A percentile compares a stretch with the other conserved stretches of the same genome.
Evolutionary conservation across 2,797 vertebrate genomes (phyloP).

Genomic region (Chelon labrosus): DNA sequence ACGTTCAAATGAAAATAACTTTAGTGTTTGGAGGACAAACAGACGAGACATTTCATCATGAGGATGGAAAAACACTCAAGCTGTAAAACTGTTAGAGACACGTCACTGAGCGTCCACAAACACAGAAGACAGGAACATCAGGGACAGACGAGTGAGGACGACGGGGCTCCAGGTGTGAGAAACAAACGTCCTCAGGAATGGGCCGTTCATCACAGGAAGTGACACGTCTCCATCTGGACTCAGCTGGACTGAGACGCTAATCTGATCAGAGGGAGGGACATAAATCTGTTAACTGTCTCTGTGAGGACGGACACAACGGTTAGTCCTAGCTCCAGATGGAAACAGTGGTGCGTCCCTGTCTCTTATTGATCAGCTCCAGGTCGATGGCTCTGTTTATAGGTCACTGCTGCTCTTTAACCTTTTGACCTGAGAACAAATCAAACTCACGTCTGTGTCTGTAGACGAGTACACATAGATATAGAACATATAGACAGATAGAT

Average conservation of each 20-base stretch:
- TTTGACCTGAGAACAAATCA: not conserved
- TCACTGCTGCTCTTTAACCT: not conserved
- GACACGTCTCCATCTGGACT: conserved; percentile 27
- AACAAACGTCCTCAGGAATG: conserved; percentile 25
- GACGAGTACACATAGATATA: too few species aligned
- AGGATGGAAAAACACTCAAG: conserved; percentile 6
- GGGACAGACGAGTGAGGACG: too few species aligned
- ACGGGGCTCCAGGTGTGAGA: conserved; percentile 18
- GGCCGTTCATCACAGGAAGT: conserved; percentile 37
- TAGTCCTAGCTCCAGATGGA: too few species aligned
- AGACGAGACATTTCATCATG: conserved; percentile 21
- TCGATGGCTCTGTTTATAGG: too few species aligned
- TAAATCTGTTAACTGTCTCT: not conserved
- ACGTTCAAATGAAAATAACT: conserved; percentile 29
- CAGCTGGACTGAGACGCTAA: conserved; percentile 54
- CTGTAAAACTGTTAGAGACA: conserved; percentile 1
- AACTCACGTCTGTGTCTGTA: too few species aligned
- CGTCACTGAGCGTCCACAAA: conserved; percentile 16
- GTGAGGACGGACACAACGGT: too few species aligned
- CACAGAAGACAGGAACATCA: not conserved
- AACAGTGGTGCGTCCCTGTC: not conserved
- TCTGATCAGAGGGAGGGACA: conserved; percentile 32
- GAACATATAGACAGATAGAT: too few species aligned
- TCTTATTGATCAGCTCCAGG: too few species aligned
- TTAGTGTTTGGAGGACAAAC: conserved; percentile 30